These are phyloP conservation scores for Macropis europaea DNA, from an alignment of 2,888 invertebrate species.

Conservation along the genomic window DNA sequence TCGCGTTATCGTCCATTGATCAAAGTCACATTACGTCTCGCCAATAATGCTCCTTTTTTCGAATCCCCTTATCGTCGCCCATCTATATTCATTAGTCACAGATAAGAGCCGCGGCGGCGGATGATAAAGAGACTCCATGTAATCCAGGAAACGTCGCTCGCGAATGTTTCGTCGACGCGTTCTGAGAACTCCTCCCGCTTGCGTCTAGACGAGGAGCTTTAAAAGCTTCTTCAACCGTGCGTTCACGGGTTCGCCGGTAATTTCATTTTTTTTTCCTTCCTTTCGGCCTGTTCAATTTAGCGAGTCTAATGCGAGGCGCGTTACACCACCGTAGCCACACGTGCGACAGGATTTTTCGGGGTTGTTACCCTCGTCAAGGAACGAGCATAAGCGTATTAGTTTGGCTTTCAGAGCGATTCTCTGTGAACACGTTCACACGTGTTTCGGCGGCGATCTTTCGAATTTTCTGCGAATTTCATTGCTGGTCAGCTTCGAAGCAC, in stretches of 20 bases:
- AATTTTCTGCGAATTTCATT: too few relatives aligned
- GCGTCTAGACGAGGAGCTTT: conserved; percentile 42
- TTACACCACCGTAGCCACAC: conserved; percentile 28
- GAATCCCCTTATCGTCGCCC: conserved; percentile 11
- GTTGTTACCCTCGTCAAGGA: conserved; percentile 43
- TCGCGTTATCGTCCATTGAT: neutral
- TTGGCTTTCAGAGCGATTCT: neutral
- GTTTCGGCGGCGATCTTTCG: too few relatives aligned
- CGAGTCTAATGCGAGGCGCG: conserved; percentile 45
- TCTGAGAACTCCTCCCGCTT: neutral
- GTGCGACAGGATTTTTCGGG: conserved; percentile 52
- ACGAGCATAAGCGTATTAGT: neutral
- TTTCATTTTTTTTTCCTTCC: conserved; percentile 36
- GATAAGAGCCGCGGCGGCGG: conserved; percentile 3
- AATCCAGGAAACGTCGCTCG: neutral
- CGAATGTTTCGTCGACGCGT: neutral
- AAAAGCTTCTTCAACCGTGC: conserved; percentile 48
- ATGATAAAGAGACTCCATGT: neutral
- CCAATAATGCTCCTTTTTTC: neutral
- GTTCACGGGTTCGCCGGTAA: conserved; percentile 39
- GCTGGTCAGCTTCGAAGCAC: too few relatives aligned
- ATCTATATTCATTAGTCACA: conserved; percentile 17
- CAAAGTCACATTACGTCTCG: neutral
- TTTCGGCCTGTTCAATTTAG: conserved; percentile 33
- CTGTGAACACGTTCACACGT: neutral